Conservation (phyloP, 2,888 invertebrate species). For the Hyalella azteca region DNA sequence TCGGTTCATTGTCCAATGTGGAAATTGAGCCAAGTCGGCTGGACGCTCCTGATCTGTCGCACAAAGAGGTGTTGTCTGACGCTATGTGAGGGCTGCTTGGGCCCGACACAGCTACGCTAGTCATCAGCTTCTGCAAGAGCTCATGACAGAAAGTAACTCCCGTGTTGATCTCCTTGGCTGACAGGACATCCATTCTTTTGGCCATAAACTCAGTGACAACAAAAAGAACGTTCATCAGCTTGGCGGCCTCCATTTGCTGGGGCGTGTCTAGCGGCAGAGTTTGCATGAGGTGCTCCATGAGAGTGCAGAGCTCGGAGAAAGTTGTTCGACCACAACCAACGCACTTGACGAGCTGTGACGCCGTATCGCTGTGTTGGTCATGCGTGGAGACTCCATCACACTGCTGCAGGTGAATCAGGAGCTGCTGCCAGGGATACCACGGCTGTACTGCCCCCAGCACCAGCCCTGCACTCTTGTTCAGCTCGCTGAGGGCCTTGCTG, state of each 20-base stretch:
- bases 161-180: conserved; percentile 44
- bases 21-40: neutral
- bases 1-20: no score
- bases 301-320: conserved; percentile 54
- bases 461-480: conserved; percentile 82
- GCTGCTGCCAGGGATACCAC: conserved; percentile 77
- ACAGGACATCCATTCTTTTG: conserved; percentile 41
- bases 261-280: conserved; percentile 59
- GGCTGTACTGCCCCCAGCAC: conserved; percentile 82
- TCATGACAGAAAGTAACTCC: conserved; percentile 52
- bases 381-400: neutral
- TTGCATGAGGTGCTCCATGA: conserved; percentile 58
- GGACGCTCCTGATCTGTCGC: neutral
- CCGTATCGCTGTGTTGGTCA: neutral
- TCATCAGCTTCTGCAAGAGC: conserved; percentile 52
- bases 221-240: conserved; percentile 51
- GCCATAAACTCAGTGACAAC: conserved; percentile 52
- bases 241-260: conserved; percentile 52
- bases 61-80: neutral
- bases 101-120: conserved; percentile 47
- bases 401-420: conserved; percentile 40
- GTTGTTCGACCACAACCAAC: conserved; percentile 44
- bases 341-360: conserved; percentile 28
- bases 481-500: conserved; percentile 67
- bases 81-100: neutral